Evolutionary conservation across 2,113 vertebrate genomes (phyloP), one percentile per base, ranked within the genome.

Genomic region (Antigone vipio): DNA sequence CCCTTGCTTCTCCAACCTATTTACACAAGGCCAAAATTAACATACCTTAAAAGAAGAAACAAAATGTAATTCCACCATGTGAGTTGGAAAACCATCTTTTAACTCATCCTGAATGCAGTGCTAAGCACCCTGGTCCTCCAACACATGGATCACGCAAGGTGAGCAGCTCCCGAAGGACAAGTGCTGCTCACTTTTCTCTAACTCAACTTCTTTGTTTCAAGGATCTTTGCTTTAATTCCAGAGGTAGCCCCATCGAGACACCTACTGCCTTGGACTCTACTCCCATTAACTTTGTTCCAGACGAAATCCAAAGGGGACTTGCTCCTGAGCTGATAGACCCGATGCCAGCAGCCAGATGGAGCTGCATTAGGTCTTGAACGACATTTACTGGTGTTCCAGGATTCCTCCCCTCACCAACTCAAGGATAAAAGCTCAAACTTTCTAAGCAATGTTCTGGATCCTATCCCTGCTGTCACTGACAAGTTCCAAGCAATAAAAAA

Each of bases 141-240:
- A 2, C 30, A 7, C 53, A 11, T 1, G 44, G 19, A 14, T 23
- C 26, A 14, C 9, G 2, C 7, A 2, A 20, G 42, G 47, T 10
- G 53, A 83, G 59, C 85, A 49, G 52, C 62, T 52, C 18, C 50
- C 1, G 0, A 62, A 22, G 1, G n/a, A 22, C 22, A 38, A 68
- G 56, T 15, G 15, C 40, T 20, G 35, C 58, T 67, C 20, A 10
- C 20, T 67, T 20, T 27, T 5, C 52, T 62, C 21, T 38, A 62
- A 4, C 32, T 27, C 42, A 44, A 2, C 17, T 42, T 26, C 52
- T 80, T 55, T 15, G 13, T 23, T 59, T 29, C 4, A 3, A 74
- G 30, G 47, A 87, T 52, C 50, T 72, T 40, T 59, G 45, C 60
- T 59, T 53, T 49, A 50, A 0, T 3, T 29, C 53, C 55, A 55